A percentile compares a stretch with the other conserved stretches of the same genome.
phyloP scores from a whole-genome alignment of 1,140 invertebrate species.

The Tribolium castaneum region DNA sequence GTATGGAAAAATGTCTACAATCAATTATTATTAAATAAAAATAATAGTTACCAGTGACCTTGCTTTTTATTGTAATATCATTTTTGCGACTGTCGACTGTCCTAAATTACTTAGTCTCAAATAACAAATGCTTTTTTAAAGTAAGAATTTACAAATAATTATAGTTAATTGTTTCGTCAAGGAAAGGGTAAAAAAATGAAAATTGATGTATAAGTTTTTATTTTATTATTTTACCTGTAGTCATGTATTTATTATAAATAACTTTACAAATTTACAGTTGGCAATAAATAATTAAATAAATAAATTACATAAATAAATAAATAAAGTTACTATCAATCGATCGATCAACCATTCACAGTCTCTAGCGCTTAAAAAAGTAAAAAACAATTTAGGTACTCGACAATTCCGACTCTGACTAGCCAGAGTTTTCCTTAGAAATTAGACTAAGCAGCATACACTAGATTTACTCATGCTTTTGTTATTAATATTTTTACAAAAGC shows the following conservation, averaged over 20 bases:
- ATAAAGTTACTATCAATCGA: conserved; percentile 18
- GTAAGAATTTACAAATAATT: too few relatives aligned
- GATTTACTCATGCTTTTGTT: conserved; percentile 43
- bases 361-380: neutral
- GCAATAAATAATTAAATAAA: neutral
- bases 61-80: too few relatives aligned
- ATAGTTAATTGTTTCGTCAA: neutral
- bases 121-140: too few relatives aligned
- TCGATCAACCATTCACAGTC: neutral
- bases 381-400: neutral
- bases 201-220: too few relatives aligned
- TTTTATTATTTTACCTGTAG: too few relatives aligned
- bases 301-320: conserved; percentile 38
- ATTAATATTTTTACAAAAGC: neutral
- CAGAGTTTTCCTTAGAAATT: neutral
- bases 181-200: neutral
- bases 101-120: too few relatives aligned
- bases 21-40: too few relatives aligned
- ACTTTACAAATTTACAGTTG: neutral
- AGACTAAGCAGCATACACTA: conserved; percentile 15
- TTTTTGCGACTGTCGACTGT: too few relatives aligned
- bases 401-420: neutral
- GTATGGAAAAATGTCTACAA: too few relatives aligned
- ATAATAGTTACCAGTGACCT: too few relatives aligned
- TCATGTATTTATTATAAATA: neutral